A percentile compares a stretch with the other conserved stretches of the same genome.
These are phyloP conservation scores for Encarsia formosa DNA, from an alignment of 2,888 invertebrate genomes.

Conservation along the genomic window DNA sequence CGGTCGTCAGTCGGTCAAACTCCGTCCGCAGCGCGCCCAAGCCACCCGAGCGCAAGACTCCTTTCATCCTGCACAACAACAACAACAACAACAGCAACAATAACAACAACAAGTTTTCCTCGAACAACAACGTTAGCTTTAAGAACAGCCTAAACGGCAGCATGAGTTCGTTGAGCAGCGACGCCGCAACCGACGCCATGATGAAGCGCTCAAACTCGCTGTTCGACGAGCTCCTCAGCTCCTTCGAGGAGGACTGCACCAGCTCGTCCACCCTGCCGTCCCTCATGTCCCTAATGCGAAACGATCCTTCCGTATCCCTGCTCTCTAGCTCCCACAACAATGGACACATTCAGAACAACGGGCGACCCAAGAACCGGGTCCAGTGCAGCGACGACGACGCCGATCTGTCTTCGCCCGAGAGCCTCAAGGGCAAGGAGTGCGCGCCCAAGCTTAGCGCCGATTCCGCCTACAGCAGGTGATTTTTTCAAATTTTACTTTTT, in stretches of 20 bases:
- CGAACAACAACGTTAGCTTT: constrained; percentile 3
- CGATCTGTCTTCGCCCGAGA: constrained; percentile 44
- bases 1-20: constrained; percentile 34
- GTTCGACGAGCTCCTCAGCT: constrained; percentile 58
- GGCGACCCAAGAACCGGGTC: constrained; percentile 11
- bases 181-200: constrained; percentile 41
- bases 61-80: constrained; percentile 22
- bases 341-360: neutral
- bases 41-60: constrained; percentile 33
- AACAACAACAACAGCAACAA: constrained; percentile 11
- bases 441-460: constrained; percentile 57
- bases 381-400: constrained; percentile 41
- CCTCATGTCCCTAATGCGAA: constrained; percentile 49
- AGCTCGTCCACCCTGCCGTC: constrained; percentile 60
- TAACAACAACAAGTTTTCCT: too few relatives aligned
- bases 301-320: constrained; percentile 41
- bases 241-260: constrained; percentile 53
- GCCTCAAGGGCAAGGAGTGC: constrained; percentile 41
- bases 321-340: constrained; percentile 1
- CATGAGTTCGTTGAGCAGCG: constrained; percentile 37
- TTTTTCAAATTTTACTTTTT: too few relatives aligned
- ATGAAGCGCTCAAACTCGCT: constrained; percentile 43
- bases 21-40: constrained; percentile 40
- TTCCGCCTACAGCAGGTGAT: constrained; percentile 83
- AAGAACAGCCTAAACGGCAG: constrained; percentile 34